Evolutionary conservation across 2,113 vertebrate species (phyloP).

Genomic region (Oryzias woworae): DNA sequence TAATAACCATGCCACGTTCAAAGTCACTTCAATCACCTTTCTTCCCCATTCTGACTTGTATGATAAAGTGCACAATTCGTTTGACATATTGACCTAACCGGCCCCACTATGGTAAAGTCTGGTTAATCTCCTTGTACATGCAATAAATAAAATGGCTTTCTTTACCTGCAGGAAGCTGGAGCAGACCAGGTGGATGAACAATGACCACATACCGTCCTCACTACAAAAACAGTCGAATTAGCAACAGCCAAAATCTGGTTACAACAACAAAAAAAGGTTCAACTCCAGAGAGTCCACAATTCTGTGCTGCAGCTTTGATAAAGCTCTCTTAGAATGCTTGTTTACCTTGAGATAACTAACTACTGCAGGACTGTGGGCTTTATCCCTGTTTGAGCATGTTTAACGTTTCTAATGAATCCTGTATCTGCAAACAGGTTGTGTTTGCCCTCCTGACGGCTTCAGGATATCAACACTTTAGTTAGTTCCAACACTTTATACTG

Average conservation of each 20-base stretch:
- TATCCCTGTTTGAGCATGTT: slow-evolving; percentile 3
- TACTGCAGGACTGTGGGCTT: not conserved
- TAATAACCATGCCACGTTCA: too few species aligned
- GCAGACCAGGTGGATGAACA: slow-evolving; percentile 23
- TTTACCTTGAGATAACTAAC: slow-evolving; percentile 7
- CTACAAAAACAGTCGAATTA: not conserved
- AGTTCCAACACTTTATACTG: too few species aligned
- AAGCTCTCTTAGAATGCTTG: not conserved
- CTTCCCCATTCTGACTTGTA: too few species aligned
- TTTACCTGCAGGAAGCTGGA: slow-evolving; percentile 39
- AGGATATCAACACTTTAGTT: too few species aligned
- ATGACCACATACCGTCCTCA: slow-evolving; percentile 24
- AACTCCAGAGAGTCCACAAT: slow-evolving; percentile 27
- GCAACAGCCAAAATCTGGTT: too few species aligned
- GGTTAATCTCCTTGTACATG: too few species aligned
- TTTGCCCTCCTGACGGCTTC: not conserved
- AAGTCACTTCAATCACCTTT: too few species aligned
- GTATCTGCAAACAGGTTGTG: not conserved
- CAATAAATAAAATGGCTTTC: too few species aligned
- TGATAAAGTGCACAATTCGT: too few species aligned
- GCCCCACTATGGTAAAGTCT: too few species aligned
- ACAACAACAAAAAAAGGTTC: not conserved
- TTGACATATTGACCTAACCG: too few species aligned
- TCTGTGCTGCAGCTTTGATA: slow-evolving; percentile 6
- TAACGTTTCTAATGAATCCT: not conserved